Conservation (phyloP, 2,888 invertebrate species). For the Laothoe populi region DNA sequence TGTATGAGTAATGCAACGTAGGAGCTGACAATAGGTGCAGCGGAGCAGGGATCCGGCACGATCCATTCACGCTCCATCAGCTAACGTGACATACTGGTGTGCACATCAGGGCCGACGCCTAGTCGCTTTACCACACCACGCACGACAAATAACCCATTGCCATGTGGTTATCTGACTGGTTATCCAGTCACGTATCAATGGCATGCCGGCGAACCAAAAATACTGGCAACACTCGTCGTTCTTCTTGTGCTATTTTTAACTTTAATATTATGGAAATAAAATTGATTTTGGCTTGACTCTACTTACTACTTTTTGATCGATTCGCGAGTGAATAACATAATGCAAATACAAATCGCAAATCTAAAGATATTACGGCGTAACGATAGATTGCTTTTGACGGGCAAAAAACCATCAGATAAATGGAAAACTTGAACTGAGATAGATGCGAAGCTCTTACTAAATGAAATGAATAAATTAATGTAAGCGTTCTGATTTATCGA, state of each 20-base stretch:
- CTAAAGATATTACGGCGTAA: slow-evolving; percentile 32
- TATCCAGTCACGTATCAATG: too few relatives aligned
- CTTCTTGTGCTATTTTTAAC: too few relatives aligned
- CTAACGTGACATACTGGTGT: slow-evolving; percentile 44
- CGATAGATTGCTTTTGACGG: slow-evolving; percentile 40
- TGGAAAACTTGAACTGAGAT: slow-evolving; percentile 32
- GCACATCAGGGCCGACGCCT: slow-evolving; percentile 24
- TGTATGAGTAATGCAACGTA: slow-evolving; percentile 56
- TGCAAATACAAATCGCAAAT: slow-evolving; percentile 9
- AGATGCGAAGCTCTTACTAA: slow-evolving; percentile 34
- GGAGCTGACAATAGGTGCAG: slow-evolving; percentile 74
- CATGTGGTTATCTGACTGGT: too few relatives aligned
- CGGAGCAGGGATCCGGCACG: slow-evolving; percentile 74
- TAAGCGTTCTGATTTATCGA: slow-evolving; percentile 1
- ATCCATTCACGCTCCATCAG: slow-evolving; percentile 76
- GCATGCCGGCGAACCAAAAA: too few relatives aligned
- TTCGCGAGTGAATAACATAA: too few relatives aligned
- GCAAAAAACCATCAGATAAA: slow-evolving; percentile 37
- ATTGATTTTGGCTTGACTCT: too few relatives aligned
- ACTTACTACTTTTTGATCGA: too few relatives aligned
- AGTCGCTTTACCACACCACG: neutral
- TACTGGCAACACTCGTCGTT: too few relatives aligned
- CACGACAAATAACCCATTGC: slow-evolving; percentile 29
- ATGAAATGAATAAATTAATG: slow-evolving; percentile 24
- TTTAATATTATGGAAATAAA: too few relatives aligned